Percentiles rank a stretch among this genome's conserved stretches.
These are phyloP conservation scores for Corynorhinus townsendii DNA, from an alignment of 2,113 vertebrate genomes.

Conservation along the genomic window DNA sequence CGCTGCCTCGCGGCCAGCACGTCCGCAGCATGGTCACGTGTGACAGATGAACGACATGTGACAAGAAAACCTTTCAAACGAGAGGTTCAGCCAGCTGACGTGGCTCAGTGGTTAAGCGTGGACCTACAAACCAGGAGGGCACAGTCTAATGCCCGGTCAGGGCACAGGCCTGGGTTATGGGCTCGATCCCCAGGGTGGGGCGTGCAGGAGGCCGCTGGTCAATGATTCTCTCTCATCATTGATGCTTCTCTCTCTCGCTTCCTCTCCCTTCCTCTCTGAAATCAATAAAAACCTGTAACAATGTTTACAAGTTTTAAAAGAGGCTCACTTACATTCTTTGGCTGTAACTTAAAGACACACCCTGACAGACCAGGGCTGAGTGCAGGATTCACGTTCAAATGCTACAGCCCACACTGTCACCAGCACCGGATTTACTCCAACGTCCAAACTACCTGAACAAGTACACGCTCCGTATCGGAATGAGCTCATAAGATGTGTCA, in stretches of 20 bases:
- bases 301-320: too few species aligned
- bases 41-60: neutral
- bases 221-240: too few species aligned
- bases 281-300: too few species aligned
- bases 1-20: neutral
- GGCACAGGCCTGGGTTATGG: too few species aligned
- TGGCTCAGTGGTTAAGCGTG: too few species aligned
- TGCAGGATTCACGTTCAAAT: neutral
- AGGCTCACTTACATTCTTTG: neutral
- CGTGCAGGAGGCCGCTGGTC: too few species aligned
- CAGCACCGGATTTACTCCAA: neutral
- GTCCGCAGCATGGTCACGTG: neutral
- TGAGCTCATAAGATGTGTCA: neutral
- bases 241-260: too few species aligned
- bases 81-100: neutral
- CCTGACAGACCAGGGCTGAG: neutral
- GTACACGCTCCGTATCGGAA: neutral
- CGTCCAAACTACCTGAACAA: neutral
- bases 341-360: neutral
- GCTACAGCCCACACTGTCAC: neutral
- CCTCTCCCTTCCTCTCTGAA: too few species aligned
- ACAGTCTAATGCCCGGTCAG: too few species aligned
- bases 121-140: too few species aligned
- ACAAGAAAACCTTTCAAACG: neutral
- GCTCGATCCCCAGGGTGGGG: too few species aligned